Evolutionary conservation across 37 sponge, comb jelly and placozoan genomes (phyloP).

Genomic region (Petrosia ficiformis): DNA sequence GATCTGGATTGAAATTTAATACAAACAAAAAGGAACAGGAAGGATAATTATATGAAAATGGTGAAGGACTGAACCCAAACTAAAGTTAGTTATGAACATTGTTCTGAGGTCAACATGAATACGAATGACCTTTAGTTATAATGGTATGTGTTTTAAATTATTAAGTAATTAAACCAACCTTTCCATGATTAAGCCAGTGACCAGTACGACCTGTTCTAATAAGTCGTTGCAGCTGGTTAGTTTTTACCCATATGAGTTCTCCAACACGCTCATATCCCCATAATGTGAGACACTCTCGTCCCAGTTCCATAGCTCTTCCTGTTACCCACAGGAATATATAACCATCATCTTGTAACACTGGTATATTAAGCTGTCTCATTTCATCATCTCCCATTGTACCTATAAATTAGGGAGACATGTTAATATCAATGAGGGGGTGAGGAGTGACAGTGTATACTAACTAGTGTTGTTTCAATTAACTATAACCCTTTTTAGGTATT

Average conservation of each 20-base stretch:
- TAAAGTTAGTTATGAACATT: neutral
- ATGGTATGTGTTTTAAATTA: neutral
- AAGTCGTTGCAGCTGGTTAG: constrained; percentile 94
- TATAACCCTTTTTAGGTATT: too few relatives aligned
- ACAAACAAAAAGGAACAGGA: neutral
- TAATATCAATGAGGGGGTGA: too few relatives aligned
- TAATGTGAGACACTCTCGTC: constrained; percentile 83
- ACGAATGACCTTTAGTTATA: neutral
- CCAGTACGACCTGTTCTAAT: constrained; percentile 96
- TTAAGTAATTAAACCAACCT: constrained; percentile 17
- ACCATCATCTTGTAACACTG: constrained; percentile 89
- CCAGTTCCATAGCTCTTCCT: constrained; percentile 96
- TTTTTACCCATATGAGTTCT: constrained; percentile 96
- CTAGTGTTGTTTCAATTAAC: too few relatives aligned
- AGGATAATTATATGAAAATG: neutral
- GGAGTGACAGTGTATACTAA: too few relatives aligned
- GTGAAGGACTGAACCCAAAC: neutral
- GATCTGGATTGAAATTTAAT: neutral
- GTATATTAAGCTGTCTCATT: constrained; percentile 87
- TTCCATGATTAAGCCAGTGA: constrained; percentile 98
- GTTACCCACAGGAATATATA: constrained; percentile 98
- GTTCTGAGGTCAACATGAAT: too few relatives aligned
- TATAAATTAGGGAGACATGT: neutral
- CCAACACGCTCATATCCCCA: constrained; percentile 95
- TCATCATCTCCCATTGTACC: constrained; percentile 97